A percentile compares a stretch with the other conserved stretches of the same genome.
Evolutionary conservation across 2,797 vertebrate species (phyloP).

Genomic region (Parauchenoglanis ngamensis): DNA sequence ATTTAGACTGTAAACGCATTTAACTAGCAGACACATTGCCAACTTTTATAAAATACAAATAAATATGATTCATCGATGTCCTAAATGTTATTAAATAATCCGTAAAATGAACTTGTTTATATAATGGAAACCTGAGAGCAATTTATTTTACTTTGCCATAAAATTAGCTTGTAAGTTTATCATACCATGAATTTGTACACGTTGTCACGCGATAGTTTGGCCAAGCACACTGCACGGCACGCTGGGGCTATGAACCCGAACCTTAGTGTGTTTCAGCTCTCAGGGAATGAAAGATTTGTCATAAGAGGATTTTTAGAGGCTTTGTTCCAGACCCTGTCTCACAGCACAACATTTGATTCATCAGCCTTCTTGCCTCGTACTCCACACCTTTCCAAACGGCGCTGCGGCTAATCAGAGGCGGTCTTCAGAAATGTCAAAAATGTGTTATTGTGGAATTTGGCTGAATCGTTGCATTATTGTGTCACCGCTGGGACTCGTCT

Average conservation of each 20-base stretch:
- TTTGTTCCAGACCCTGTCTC: background rate
- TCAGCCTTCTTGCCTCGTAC: background rate
- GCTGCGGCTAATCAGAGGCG: background rate
- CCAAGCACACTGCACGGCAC: background rate
- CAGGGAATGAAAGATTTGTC: background rate
- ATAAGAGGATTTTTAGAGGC: background rate
- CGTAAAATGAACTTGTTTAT: background rate
- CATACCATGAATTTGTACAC: background rate
- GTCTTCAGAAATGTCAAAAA: slow-evolving; percentile 29
- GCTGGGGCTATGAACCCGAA: background rate
- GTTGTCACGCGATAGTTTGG: background rate
- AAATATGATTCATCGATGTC: background rate
- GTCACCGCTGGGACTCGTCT: slow-evolving; percentile 23
- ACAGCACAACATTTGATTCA: background rate
- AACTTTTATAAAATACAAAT: background rate
- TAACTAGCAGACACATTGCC: background rate
- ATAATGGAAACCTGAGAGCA: background rate
- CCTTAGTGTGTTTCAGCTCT: background rate
- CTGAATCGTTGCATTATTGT: slow-evolving; percentile 3
- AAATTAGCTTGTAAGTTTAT: background rate
- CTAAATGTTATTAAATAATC: background rate
- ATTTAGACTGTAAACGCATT: background rate
- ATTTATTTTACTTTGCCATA: background rate
- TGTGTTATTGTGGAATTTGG: slow-evolving; percentile 39
- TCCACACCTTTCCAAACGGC: background rate